Conservation (phyloP, 2,113 vertebrate species). For the Malurus elegans region DNA sequence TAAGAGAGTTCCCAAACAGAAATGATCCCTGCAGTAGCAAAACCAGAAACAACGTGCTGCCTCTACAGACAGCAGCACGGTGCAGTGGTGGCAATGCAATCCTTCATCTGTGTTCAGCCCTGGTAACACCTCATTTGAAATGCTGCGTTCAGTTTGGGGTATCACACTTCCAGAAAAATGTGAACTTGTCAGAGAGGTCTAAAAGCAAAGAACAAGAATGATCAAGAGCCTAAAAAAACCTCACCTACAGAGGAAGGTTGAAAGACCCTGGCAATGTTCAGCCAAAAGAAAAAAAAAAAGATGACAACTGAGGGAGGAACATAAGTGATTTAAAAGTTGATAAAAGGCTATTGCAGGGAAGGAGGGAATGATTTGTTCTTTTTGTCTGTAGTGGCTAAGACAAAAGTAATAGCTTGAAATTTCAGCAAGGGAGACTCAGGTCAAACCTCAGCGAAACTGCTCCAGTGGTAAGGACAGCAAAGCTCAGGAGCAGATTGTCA, state of each 20-base stretch:
- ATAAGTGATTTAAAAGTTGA: constrained; percentile 59
- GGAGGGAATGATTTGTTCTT: constrained; percentile 58
- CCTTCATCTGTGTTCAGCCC: neutral
- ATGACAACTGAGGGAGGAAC: constrained; percentile 2
- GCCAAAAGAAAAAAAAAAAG: neutral
- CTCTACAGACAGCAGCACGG: neutral
- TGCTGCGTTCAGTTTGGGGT: neutral
- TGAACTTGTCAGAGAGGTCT: neutral
- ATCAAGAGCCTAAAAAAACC: neutral
- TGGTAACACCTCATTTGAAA: neutral
- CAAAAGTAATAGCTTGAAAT: constrained; percentile 58
- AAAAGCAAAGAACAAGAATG: constrained; percentile 3
- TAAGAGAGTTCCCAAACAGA: neutral
- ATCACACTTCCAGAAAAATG: neutral
- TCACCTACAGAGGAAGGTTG: neutral
- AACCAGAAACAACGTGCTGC: neutral
- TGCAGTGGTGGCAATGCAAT: neutral
- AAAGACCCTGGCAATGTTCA: constrained; percentile 5
- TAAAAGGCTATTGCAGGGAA: constrained; percentile 47
- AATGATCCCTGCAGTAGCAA: neutral
- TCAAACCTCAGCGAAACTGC: constrained; percentile 20
- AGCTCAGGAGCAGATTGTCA: neutral
- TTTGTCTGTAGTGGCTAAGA: constrained; percentile 42
- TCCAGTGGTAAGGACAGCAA: neutral
- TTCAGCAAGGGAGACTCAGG: constrained; percentile 16